Evolutionary conservation across 2,113 vertebrate genomes (phyloP).

Genomic region (Passerina amoena): DNA sequence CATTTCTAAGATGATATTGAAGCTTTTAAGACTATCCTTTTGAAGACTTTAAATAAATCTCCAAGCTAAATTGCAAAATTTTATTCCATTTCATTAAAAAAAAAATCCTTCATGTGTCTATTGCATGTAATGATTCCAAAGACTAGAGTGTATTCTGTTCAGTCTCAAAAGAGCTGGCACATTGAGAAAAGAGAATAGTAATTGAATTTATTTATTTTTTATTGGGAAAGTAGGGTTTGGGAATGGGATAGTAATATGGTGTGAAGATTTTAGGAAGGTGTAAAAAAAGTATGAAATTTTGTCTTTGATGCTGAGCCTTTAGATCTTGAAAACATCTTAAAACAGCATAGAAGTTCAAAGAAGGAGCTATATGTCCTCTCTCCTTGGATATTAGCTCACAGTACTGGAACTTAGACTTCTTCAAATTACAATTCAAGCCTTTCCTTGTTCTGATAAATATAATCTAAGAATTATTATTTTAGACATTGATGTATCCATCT

Average conservation of each 20-base stretch:
- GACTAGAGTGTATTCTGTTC: background rate
- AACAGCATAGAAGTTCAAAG: slow-evolving; percentile 54
- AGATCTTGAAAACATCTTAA: slow-evolving; percentile 57
- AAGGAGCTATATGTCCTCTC: background rate
- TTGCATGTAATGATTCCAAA: slow-evolving; percentile 19
- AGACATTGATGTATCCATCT: slow-evolving; percentile 63
- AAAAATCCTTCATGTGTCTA: background rate
- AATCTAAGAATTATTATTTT: slow-evolving; percentile 57
- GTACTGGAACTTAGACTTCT: background rate
- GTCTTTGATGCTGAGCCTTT: slow-evolving; percentile 50
- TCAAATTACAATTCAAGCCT: slow-evolving; percentile 33
- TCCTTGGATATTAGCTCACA: slow-evolving; percentile 19
- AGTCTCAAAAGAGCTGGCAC: background rate
- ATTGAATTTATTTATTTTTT: slow-evolving; percentile 33
- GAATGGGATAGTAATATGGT: slow-evolving; percentile 3
- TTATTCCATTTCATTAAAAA: background rate
- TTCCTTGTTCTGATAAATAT: slow-evolving; percentile 60
- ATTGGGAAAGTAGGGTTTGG: slow-evolving; percentile 31
- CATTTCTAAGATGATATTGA: background rate
- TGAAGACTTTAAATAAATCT: slow-evolving; percentile 32
- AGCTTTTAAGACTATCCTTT: slow-evolving; percentile 17
- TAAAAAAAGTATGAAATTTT: slow-evolving; percentile 35
- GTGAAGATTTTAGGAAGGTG: slow-evolving; percentile 25
- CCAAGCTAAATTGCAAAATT: background rate
- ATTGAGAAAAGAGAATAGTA: slow-evolving; percentile 46